A percentile compares a stretch with the other conserved stretches of the same genome.
These are phyloP conservation scores for Symphodus melops DNA, from an alignment of 2,113 vertebrate genomes.

Conservation along the genomic window DNA sequence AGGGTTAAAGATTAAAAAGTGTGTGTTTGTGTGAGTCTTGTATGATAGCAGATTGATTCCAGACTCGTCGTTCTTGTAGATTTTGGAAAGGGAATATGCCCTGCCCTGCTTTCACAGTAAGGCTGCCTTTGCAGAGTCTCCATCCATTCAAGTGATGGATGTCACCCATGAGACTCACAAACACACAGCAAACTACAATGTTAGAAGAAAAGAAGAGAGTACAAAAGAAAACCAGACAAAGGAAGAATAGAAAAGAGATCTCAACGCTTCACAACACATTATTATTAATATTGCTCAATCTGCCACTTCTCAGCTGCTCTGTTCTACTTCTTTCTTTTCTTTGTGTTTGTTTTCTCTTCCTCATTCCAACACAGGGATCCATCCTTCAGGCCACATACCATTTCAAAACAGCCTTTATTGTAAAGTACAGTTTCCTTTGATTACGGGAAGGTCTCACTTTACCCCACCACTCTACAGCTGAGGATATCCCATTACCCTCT, in stretches of 20 bases:
- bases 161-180: conserved; percentile 61
- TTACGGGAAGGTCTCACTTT: conserved; percentile 79
- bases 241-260: conserved; percentile 25
- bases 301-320: conserved; percentile 41
- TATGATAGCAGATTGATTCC: conserved; percentile 81
- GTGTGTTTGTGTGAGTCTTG: conserved; percentile 52
- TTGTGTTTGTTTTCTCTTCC: conserved; percentile 65
- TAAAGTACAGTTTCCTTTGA: conserved; percentile 77
- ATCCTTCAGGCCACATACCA: conserved; percentile 58
- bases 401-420: conserved; percentile 74
- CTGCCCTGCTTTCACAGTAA: conserved; percentile 44
- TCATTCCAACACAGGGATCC: conserved; percentile 67
- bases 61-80: conserved; percentile 69
- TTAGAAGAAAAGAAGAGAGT: conserved; percentile 31
- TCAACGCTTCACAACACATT: neutral
- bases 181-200: conserved; percentile 51
- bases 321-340: conserved; percentile 29
- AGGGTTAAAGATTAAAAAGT: conserved; percentile 69
- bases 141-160: conserved; percentile 61
- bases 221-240: conserved; percentile 25
- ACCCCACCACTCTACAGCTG: conserved; percentile 61
- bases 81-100: conserved; percentile 63
- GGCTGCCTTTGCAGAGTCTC: conserved; percentile 40
- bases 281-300: neutral
- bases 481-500: conserved; percentile 62